Base-by-base conservation (phyloP, 2,113 vertebrate genomes). In the Ramphastos sulfuratus region DNA sequence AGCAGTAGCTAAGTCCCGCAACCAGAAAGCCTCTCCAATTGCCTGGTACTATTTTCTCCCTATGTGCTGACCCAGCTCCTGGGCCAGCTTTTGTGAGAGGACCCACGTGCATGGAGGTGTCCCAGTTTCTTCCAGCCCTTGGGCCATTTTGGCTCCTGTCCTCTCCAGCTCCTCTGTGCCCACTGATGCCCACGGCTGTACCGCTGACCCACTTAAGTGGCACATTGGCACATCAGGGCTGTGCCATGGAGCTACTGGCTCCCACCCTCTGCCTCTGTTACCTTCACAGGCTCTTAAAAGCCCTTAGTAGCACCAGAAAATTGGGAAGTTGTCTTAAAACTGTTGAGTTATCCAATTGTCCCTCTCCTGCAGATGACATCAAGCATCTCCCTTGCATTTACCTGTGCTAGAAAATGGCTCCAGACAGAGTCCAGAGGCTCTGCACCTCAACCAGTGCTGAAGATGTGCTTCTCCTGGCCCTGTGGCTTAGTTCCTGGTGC, bases 1-100 rank as follows among this genome's bases (percentile, higher is more conserved):
- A 75, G 67, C 0, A 0, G 21, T 20, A 0, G 0, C 63, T 0
- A 0, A 58, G 18, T 72, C 59, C 77, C 0, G 0, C 28, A 74
- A 66, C 28, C 71, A 79, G 75, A 84, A 91, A 21, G 46, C 81
- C 28, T 70, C 61, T 78, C 74, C 61, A 24, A 3, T 12, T 66
- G 54, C 88, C 85, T 61, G 65, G 56, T 73, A 52, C 54, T 87
- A 27, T 82, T 87, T 52, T 39, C 48, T 94, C 69, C 87, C 54
- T 4, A 2, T 4, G 23, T 44, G 17, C 60, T 44, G 39, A 85
- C 64, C 69, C 93, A 61, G 52, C 65, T 87, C 76, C 72, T 0
- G 0, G 72, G 24, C 59, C 76, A 85, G 25, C 69, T 72, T 96
- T 71, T 76, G 82, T 50, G 50, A 63, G 54, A 83, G n/a, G 70